A percentile compares a stretch with the other conserved stretches of the same genome.
Evolutionary conservation across 2,797 vertebrate species (phyloP).

Genomic region (Sebastes wilsoni): DNA sequence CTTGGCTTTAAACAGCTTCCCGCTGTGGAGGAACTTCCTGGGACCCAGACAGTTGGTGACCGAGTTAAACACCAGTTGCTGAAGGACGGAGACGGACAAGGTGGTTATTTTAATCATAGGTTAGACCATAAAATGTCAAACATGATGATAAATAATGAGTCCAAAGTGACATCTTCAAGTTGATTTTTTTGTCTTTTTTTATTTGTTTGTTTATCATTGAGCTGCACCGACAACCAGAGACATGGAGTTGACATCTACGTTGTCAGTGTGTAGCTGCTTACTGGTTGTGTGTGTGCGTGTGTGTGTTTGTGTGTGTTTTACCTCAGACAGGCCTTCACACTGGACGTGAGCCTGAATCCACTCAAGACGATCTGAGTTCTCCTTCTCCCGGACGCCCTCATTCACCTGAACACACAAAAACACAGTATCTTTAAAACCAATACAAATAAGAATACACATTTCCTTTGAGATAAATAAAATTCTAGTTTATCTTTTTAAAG

Average conservation of each 20-base stretch:
- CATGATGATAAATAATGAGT: no score
- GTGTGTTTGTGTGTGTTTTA: conserved; percentile 50
- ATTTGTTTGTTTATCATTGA: no score
- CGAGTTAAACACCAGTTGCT: conserved; percentile 99
- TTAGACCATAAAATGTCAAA: no score
- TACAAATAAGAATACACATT: neutral
- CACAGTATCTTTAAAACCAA: neutral
- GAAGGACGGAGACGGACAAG: conserved; percentile 12
- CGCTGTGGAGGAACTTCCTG: conserved; percentile 98
- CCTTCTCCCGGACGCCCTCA: conserved; percentile 97
- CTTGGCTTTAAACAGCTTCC: conserved; percentile 98
- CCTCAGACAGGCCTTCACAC: conserved; percentile 97
- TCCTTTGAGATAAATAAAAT: no score
- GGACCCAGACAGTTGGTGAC: conserved; percentile 98
- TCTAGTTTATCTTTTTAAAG: no score
- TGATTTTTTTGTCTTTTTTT: neutral
- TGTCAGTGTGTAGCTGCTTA: no score
- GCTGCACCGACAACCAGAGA: no score
- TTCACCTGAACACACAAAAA: conserved; percentile 85
- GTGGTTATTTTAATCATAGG: neutral
- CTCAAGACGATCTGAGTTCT: conserved; percentile 97
- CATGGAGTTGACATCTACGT: no score
- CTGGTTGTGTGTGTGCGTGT: neutral
- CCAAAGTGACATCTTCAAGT: neutral
- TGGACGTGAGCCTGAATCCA: conserved; percentile 98